Base-by-base conservation (phyloP, 1,140 invertebrate species). In the Antheraea mylitta region DNA sequence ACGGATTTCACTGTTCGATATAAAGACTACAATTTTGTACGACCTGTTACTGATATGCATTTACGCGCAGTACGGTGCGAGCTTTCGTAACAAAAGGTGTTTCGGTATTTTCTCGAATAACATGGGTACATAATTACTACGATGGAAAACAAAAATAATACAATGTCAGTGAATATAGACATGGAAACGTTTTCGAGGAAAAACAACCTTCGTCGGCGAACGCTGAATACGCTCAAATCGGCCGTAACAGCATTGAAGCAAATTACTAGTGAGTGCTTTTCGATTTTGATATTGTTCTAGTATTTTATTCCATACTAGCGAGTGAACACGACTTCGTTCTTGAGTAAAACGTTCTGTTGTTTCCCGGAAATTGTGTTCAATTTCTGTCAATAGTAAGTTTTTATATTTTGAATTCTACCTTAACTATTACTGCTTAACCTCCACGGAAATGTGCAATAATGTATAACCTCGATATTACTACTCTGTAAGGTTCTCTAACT, bases 121-220 rank as follows among this genome's bases (percentile, higher is more conserved):
- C 11, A 53, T 53, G 45, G 45, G 5, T 6, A 53, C 45, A 53
- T 53, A 53, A 53, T 53, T 13, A 13, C 16, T 13, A 53, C 19
- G 42, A 65, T 65, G 64, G 37, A 48, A 8, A 66, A 58, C 22
- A 48, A 63, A 63, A 68, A 73, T 48, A 73, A 70, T 71, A 76
- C 71, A 69, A 91, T 89, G 87, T 90, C 88, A 16, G 86, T 89
- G 78, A 83, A 85, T 70, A 89, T 91, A 36, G 89, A 91, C 65
- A 87, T 90, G 89, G 83, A 89, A 68, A 87, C 78, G 70, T 91
- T 90, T 69, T 89, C 88, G 7, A 73, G 79, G 37, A 85, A 85
- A 71, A 90, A 89, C 65, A 90, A 91, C 72, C 67, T 91, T 1
- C 75, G 89, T 58, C 80, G 89, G 10, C 86, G 89, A 1, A 91